These are phyloP conservation scores for Cichlasoma orientale DNA, from an alignment of 2,797 vertebrate genomes.

Conservation along the genomic window DNA sequence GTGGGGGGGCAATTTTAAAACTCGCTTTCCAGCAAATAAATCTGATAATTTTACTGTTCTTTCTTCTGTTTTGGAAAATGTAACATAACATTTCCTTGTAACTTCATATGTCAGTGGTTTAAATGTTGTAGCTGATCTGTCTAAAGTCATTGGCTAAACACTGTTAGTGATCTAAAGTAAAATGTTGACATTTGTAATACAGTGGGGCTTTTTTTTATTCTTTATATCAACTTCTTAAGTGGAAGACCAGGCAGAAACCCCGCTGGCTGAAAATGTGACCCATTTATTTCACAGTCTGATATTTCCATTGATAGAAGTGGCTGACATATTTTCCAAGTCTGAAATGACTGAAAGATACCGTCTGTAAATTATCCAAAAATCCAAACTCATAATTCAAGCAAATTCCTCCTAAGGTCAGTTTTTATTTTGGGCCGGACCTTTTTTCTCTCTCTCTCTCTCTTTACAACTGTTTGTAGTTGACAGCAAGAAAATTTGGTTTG, in stretches of 20 bases:
- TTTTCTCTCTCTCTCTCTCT: not conserved
- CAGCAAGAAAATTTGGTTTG: constrained; percentile 55
- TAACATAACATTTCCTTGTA: constrained; percentile 28
- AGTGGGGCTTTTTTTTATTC: constrained; percentile 32
- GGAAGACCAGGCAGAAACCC: constrained; percentile 50
- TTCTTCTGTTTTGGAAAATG: constrained; percentile 33
- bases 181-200: constrained; percentile 44
- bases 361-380: constrained; percentile 38
- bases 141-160: constrained; percentile 29
- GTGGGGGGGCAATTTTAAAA: constrained; percentile 17
- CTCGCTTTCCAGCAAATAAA: constrained; percentile 38
- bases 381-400: constrained; percentile 44
- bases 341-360: constrained; percentile 28
- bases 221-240: constrained; percentile 47
- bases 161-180: constrained; percentile 43
- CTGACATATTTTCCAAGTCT: constrained; percentile 34
- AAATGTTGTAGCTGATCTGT: constrained; percentile 1
- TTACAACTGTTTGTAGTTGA: constrained; percentile 41
- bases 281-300: constrained; percentile 50
- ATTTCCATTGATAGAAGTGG: constrained; percentile 57
- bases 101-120: not conserved
- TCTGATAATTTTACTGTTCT: constrained; percentile 33
- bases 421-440: constrained; percentile 1
- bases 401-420: constrained; percentile 40
- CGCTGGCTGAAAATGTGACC: constrained; percentile 39